Conservation (phyloP, 2,888 invertebrate species). For the Ophion ellenae region DNA sequence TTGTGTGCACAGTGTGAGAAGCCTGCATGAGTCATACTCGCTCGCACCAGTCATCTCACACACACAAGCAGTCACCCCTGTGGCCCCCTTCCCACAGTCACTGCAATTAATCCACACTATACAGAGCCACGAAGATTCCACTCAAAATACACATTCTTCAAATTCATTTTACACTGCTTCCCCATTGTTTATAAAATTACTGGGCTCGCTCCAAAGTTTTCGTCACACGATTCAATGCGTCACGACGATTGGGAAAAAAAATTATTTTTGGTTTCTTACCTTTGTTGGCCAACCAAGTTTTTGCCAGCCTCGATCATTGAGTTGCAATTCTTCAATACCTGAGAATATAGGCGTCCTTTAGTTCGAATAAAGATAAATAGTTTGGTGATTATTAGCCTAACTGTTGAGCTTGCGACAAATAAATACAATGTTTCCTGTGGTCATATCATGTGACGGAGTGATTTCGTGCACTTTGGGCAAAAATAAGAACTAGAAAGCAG, state of each 20-base stretch:
- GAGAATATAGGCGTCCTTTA: slow-evolving; percentile 70
- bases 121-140: slow-evolving; percentile 16
- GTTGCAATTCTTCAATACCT: slow-evolving; percentile 93
- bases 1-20: slow-evolving; percentile 67
- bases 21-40: slow-evolving; percentile 74
- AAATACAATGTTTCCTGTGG: no score
- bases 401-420: neutral
- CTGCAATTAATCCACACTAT: slow-evolving; percentile 34
- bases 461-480: no score
- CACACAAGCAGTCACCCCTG: slow-evolving; percentile 59
- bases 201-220: neutral
- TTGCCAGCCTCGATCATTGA: slow-evolving; percentile 96
- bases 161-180: slow-evolving; percentile 20
- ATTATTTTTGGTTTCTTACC: slow-evolving; percentile 85
- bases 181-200: neutral
- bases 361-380: neutral
- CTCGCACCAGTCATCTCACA: slow-evolving; percentile 70
- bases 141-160: neutral
- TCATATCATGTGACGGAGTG: no score
- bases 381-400: neutral
- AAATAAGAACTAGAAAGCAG: no score
- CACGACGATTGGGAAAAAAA: neutral
- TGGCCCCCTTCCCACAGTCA: slow-evolving; percentile 65
- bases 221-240: no score
- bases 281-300: slow-evolving; percentile 95